These are phyloP conservation scores for Yponomeuta malinellus DNA, from an alignment of 2,888 invertebrate species.

Conservation along the genomic window DNA sequence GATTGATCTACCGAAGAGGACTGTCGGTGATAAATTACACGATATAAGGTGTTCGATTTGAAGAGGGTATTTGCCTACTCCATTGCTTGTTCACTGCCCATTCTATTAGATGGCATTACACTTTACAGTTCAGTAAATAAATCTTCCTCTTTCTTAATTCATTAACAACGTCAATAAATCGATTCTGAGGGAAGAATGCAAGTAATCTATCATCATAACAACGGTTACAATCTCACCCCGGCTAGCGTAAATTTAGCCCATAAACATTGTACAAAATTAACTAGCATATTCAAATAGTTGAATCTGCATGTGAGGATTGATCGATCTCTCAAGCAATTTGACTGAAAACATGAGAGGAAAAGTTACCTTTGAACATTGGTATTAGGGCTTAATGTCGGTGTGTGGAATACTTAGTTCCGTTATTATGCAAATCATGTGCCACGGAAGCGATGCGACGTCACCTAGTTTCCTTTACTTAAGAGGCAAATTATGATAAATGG, in stretches of 20 bases:
- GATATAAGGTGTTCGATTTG: constrained; percentile 71
- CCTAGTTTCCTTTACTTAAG: constrained; percentile 59
- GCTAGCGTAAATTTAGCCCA: no score
- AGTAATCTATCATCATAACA: neutral
- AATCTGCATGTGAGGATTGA: constrained; percentile 58
- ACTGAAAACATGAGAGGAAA: constrained; percentile 33
- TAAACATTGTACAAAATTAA: constrained; percentile 26
- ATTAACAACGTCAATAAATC: no score
- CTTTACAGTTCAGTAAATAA: no score
- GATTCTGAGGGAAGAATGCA: no score
- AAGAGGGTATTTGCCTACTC: constrained; percentile 67
- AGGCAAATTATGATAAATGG: constrained; percentile 65
- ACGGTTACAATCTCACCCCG: neutral
- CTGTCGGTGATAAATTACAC: constrained; percentile 71
- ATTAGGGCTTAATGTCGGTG: constrained; percentile 36
- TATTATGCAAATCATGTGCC: constrained; percentile 68
- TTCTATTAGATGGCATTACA: no score
- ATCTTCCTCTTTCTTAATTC: no score
- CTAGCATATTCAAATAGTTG: constrained; percentile 37
- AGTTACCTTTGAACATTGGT: constrained; percentile 30
- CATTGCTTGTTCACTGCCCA: no score
- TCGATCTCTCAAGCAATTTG: constrained; percentile 46
- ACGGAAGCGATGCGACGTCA: constrained; percentile 58
- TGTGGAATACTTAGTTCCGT: constrained; percentile 48
- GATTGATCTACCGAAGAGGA: constrained; percentile 57